phyloP scores from a whole-genome alignment of 2,113 vertebrate genomes.

The Taxidea taxus region DNA sequence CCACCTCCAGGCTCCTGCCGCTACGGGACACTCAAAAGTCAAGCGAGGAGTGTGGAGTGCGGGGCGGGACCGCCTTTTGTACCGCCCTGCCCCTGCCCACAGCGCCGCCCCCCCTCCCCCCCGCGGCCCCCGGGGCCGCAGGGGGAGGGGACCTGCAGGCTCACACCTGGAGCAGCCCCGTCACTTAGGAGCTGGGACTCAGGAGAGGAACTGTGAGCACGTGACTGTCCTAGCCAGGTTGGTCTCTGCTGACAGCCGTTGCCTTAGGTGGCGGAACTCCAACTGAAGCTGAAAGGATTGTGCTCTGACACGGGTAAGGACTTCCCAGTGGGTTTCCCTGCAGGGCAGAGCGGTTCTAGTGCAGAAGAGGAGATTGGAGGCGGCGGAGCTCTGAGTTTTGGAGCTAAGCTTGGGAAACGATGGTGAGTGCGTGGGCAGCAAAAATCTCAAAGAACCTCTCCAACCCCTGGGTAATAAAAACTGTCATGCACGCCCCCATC shows the following conservation, averaged over 20 bases:
- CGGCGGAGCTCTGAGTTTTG: not conserved
- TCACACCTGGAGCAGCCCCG: slow-evolving; percentile 35
- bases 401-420: not conserved
- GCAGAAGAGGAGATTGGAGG: not conserved
- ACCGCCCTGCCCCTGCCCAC: slow-evolving; percentile 23
- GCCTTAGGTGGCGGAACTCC: not conserved
- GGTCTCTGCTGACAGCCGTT: not conserved
- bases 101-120: no score
- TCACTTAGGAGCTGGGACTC: rapidly evolving
- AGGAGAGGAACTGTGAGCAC: not conserved
- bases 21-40: slow-evolving; percentile 52
- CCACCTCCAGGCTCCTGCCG: slow-evolving; percentile 3
- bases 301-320: not conserved
- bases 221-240: not conserved
- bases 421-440: not conserved
- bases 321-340: not conserved
- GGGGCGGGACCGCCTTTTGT: slow-evolving; percentile 65
- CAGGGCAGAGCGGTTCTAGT: not conserved
- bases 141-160: not conserved
- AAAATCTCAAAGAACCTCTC: not conserved
- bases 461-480: not conserved
- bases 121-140: no score
- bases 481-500: not conserved
- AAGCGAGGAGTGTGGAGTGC: not conserved
- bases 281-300: not conserved